These are phyloP conservation scores for Tyria jacobaeae DNA, from an alignment of 2,888 invertebrate genomes.

Conservation along the genomic window DNA sequence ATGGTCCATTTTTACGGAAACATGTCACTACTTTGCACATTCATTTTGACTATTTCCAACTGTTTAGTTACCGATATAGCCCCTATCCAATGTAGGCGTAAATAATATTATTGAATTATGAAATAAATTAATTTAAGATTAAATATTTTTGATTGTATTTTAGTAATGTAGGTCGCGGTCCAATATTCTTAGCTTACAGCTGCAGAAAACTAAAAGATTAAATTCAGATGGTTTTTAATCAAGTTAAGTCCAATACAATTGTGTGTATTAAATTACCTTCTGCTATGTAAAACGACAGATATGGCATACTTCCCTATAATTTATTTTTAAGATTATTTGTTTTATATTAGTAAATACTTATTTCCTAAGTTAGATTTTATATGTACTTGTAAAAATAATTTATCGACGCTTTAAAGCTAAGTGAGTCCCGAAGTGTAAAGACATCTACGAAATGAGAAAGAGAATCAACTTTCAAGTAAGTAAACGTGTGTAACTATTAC, in stretches of 20 bases:
- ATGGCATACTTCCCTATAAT: conserved; percentile 1
- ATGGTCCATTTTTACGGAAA: conserved; percentile 7
- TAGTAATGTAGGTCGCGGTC: conserved; percentile 15
- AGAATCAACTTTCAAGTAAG: conserved; percentile 49
- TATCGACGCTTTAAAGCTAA: conserved; percentile 37
- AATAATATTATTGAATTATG: conserved; percentile 31
- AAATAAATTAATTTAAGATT: conserved; percentile 2
- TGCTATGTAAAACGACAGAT: conserved; percentile 34
- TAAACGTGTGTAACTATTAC: too few species aligned
- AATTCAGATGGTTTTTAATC: neutral
- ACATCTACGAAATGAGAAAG: conserved; percentile 64
- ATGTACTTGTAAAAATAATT: conserved; percentile 33
- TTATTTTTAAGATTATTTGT: conserved; percentile 41
- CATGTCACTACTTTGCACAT: conserved; percentile 5
- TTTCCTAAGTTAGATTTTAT: conserved; percentile 25
- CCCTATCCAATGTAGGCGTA: conserved; percentile 5
- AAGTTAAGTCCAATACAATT: neutral
- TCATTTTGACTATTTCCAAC: neutral
- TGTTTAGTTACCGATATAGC: conserved; percentile 3
- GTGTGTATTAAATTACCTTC: conserved; percentile 17
- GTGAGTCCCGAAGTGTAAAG: conserved; percentile 36
- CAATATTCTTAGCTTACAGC: conserved; percentile 15
- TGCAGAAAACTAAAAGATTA: neutral
- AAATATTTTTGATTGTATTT: conserved; percentile 1
- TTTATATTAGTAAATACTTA: conserved; percentile 29